Conservation (phyloP, 1,140 invertebrate genomes). For the Drosophila pseudoobscura region DNA sequence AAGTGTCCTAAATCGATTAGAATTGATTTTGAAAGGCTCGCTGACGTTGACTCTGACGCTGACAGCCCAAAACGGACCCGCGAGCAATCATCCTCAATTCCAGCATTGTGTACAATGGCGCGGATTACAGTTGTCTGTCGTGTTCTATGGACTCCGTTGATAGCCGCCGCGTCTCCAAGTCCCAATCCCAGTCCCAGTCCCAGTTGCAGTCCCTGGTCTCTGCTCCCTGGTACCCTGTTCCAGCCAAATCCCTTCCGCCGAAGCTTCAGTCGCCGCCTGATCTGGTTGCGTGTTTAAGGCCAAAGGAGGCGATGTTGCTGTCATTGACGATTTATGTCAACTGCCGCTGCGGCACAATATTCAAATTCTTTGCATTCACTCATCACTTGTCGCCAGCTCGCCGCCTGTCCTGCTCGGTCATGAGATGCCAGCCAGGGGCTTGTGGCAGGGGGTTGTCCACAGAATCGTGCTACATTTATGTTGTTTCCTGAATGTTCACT, state of each 20-base stretch:
- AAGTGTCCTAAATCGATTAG: constrained; percentile 80
- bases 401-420: constrained; percentile 22
- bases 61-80: constrained; percentile 55
- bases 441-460: background rate
- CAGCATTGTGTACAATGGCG: constrained; percentile 51
- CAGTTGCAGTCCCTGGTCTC: background rate
- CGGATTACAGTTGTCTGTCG: constrained; percentile 79
- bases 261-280: background rate
- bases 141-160: constrained; percentile 61
- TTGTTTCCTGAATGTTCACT: too few species aligned
- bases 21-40: constrained; percentile 72
- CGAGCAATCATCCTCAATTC: constrained; percentile 42
- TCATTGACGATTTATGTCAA: constrained; percentile 82
- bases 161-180: background rate
- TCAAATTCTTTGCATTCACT: constrained; percentile 82
- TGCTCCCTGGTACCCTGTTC: background rate
- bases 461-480: too few species aligned
- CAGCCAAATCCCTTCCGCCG: background rate
- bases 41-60: constrained; percentile 27
- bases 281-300: constrained; percentile 67
- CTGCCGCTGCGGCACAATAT: constrained; percentile 76
- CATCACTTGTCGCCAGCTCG: constrained; percentile 73
- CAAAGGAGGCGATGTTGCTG: constrained; percentile 79
- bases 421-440: constrained; percentile 20
- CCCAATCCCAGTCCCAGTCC: background rate